These are phyloP conservation scores for Macrophya annulata DNA, from an alignment of 2,888 invertebrate species.

Conservation along the genomic window DNA sequence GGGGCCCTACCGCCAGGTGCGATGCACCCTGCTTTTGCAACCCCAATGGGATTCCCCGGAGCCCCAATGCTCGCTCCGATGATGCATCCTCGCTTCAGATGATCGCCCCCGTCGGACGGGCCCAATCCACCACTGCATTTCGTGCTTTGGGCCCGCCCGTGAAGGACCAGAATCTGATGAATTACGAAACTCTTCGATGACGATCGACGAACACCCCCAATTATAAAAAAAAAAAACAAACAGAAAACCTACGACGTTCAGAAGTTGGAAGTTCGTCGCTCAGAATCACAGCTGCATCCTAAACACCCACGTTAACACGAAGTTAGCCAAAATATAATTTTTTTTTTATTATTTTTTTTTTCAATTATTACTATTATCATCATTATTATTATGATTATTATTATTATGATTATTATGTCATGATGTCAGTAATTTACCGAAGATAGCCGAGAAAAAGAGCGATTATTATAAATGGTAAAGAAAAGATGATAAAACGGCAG, in stretches of 20 bases:
- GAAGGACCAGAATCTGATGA: constrained; percentile 59
- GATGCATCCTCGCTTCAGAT: constrained; percentile 95
- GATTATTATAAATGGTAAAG: not conserved
- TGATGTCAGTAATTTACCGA: constrained; percentile 48
- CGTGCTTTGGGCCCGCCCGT: constrained; percentile 83
- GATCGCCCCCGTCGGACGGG: constrained; percentile 85
- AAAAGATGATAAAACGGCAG: not conserved
- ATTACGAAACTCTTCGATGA: constrained; percentile 20
- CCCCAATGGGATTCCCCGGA: constrained; percentile 81
- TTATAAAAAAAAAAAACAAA: too few species aligned
- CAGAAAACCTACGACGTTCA: constrained; percentile 58
- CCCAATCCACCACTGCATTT: constrained; percentile 81
- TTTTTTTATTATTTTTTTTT: constrained; percentile 45
- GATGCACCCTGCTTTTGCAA: constrained; percentile 81
- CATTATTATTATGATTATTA: constrained; percentile 41
- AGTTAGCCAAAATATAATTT: constrained; percentile 73
- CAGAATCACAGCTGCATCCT: constrained; percentile 61
- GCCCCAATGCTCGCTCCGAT: constrained; percentile 82
- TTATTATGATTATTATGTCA: constrained; percentile 51
- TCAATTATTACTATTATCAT: constrained; percentile 56
- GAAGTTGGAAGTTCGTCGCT: constrained; percentile 45
- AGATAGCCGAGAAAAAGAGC: constrained; percentile 33
- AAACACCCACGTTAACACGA: constrained; percentile 71
- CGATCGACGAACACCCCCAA: constrained; percentile 58
- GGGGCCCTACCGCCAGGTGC: constrained; percentile 80